Percentiles rank a stretch among this genome's conserved stretches.
Evolutionary conservation across 1,140 invertebrate genomes (phyloP).

Genomic region (Bombyx mori): DNA sequence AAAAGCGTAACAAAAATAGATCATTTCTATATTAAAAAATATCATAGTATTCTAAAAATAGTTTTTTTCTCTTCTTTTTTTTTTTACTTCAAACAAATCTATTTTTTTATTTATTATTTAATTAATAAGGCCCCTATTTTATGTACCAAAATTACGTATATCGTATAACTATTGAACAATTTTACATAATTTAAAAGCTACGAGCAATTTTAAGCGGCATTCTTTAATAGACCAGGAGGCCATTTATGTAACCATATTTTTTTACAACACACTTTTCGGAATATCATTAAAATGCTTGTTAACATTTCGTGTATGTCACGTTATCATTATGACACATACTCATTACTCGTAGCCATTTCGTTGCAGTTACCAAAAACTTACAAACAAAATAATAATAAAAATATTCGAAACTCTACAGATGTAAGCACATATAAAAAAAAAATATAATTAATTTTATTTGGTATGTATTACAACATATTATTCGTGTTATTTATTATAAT

Average conservation of each 20-base stretch:
- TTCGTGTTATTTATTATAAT: too few relatives aligned
- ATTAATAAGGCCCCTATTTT: slow-evolving; percentile 56
- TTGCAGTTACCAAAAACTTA: slow-evolving; percentile 48
- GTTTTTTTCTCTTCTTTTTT: slow-evolving; percentile 39
- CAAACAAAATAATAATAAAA: slow-evolving; percentile 39
- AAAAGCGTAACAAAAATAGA: slow-evolving; percentile 66
- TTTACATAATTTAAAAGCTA: slow-evolving; percentile 23
- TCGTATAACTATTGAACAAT: slow-evolving; percentile 17
- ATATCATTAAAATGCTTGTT: background rate
- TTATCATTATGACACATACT: slow-evolving; percentile 2
- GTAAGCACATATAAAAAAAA: slow-evolving; percentile 56
- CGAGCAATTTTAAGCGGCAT: slow-evolving; percentile 16
- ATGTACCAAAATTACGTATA: slow-evolving; percentile 59
- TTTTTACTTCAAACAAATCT: slow-evolving; percentile 40
- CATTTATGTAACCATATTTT: background rate
- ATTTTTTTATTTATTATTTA: slow-evolving; percentile 19
- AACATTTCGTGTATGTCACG: background rate
- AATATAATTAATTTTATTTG: slow-evolving; percentile 45
- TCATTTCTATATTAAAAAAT: slow-evolving; percentile 51
- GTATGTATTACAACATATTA: slow-evolving; percentile 49
- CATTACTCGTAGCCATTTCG: slow-evolving; percentile 40
- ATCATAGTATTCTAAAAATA: slow-evolving; percentile 51
- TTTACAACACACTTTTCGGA: background rate
- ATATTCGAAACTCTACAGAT: slow-evolving; percentile 59
- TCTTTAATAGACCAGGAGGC: background rate